Base-by-base conservation (phyloP, 2,113 vertebrate species). In the Silurus asotus region DNA sequence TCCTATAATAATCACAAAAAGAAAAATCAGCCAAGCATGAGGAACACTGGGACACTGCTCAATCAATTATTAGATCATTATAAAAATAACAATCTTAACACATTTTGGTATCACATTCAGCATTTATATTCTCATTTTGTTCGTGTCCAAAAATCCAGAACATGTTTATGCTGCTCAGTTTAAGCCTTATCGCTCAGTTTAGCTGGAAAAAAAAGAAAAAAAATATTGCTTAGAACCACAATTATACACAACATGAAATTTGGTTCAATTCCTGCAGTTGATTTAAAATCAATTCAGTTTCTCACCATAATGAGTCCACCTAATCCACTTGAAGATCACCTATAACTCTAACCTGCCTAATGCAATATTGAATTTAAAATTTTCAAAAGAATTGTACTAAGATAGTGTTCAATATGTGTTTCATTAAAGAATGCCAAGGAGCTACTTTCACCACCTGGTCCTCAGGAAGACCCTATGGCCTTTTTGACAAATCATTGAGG, bases 401-500 rank as follows among this genome's bases (percentile, higher is more conserved):
- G 45, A 75, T 6, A 2, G 48, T 51, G 9, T 11, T 51, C 70
- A 9, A 8, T 51, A 70, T 20, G 25, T 37, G 64, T 81, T 81
- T 81, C 59, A 64, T 64, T 81, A 81, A 65, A 13, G 13, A 82
- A 19, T 8, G 17, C 19, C 13, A 62, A 56, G 56, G 56, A 55
- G 70, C 67, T 80, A 4, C 62, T 70, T 86, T 79, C 13, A 23
- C 6, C 20, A 20, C 17, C 48, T 86, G 56, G 56, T 59, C 55
- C 48, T 69, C 14, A 51, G 13, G 53, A 37, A 77, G 9, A 58
- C 15, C 49, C 74, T 55, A 15, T 20, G 25, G n/a, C 61, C 53
- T 67, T 69, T 37, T 55, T 84, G 82, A 28, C 25, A 51, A 87
- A n/a, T 64, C 77, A 74, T 19, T 53, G 48, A 82, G 69, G 74